Evolutionary conservation across 2,113 vertebrate genomes (phyloP).

Genomic region (Proteles cristata): DNA sequence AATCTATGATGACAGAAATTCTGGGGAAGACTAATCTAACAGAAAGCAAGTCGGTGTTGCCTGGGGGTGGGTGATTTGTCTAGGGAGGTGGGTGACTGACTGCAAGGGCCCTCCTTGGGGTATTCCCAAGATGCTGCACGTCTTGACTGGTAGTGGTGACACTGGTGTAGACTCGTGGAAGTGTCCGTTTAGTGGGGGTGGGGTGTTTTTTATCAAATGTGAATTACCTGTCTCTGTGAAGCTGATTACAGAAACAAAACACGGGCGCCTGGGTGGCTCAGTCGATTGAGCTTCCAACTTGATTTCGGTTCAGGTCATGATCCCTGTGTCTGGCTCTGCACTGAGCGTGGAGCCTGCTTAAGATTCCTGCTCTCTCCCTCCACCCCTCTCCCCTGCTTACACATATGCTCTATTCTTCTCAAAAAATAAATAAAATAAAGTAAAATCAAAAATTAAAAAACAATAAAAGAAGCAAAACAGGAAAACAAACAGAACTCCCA

Average conservation of each 20-base stretch:
- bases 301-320: no score
- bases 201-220: not conserved
- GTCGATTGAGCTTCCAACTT: no score
- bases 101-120: not conserved
- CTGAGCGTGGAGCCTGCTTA: no score
- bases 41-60: not conserved
- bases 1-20: not conserved
- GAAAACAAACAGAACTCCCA: not conserved
- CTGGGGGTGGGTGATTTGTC: not conserved
- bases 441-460: no score
- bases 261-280: no score
- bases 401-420: no score
- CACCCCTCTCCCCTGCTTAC: no score
- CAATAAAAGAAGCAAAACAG: not conserved
- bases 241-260: not conserved
- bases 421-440: no score
- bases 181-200: not conserved
- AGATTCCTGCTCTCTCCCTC: no score
- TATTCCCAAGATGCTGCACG: not conserved
- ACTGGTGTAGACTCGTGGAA: not conserved
- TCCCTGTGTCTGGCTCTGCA: no score
- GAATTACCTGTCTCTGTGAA: not conserved
- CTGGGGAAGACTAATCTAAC: not conserved
- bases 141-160: not conserved
- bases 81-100: not conserved